Evolutionary conservation across 2,113 vertebrate species (phyloP).

Genomic region (Phaethon lepturus): DNA sequence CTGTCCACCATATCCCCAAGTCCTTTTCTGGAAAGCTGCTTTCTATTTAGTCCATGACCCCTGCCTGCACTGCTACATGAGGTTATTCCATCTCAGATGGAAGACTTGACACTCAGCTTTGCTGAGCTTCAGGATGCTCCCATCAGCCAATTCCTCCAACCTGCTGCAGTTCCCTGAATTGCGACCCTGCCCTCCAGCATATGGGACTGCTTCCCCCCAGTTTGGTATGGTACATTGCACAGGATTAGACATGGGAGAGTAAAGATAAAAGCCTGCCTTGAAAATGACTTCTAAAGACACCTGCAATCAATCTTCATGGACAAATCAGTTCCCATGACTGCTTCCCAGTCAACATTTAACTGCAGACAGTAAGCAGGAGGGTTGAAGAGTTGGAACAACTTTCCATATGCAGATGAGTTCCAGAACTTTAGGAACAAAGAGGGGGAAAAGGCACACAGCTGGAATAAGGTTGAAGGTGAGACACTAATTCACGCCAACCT

Average conservation of each 20-base stretch:
- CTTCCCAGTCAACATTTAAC: neutral
- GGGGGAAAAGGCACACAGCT: neutral
- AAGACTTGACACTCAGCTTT: neutral
- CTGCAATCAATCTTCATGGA: neutral
- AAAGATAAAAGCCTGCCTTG: neutral
- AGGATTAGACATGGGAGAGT: neutral
- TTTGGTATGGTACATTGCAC: neutral
- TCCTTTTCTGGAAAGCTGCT: neutral
- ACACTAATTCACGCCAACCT: neutral
- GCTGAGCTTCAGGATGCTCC: neutral
- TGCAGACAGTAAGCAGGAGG: neutral
- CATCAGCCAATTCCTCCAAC: neutral
- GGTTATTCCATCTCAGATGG: neutral
- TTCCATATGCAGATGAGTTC: rapidly evolving
- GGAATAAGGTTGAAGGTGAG: neutral
- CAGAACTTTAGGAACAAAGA: neutral
- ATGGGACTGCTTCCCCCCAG: neutral
- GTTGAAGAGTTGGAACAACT: neutral
- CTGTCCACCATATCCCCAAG: neutral
- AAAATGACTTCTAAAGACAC: neutral
- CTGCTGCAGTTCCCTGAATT: neutral
- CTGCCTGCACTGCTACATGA: neutral
- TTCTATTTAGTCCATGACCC: neutral
- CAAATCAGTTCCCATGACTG: neutral
- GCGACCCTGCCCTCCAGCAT: neutral